Evolutionary conservation across 2,888 invertebrate species (phyloP).

Genomic region (Drosophila paramelanica): DNA sequence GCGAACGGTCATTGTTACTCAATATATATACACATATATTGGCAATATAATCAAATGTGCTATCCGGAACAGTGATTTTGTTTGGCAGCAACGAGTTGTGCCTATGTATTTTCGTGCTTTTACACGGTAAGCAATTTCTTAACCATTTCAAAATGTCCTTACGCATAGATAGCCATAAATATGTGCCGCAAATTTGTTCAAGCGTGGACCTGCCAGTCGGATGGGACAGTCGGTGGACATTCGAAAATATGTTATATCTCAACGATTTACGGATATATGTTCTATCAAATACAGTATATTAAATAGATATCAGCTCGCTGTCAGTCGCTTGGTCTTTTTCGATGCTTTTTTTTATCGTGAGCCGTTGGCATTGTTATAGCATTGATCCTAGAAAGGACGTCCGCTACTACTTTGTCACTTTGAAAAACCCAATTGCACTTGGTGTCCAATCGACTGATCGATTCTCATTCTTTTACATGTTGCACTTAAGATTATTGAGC

Average conservation of each 20-base stretch:
- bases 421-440: background rate
- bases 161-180: background rate
- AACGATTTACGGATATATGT: slow-evolving; percentile 3
- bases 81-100: too few species aligned
- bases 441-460: background rate
- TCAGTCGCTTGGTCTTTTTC: slow-evolving; percentile 2
- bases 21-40: background rate
- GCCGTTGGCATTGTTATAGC: slow-evolving; percentile 4
- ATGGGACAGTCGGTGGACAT: slow-evolving; percentile 3
- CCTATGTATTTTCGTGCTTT: too few species aligned
- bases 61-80: too few species aligned
- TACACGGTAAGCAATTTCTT: too few species aligned
- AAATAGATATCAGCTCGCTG: background rate
- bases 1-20: background rate
- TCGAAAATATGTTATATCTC: background rate
- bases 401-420: too few species aligned
- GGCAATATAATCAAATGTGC: background rate
- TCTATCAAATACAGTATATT: background rate
- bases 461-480: slow-evolving; percentile 5
- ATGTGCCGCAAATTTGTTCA: background rate
- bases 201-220: slow-evolving; percentile 3
- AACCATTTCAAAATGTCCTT: background rate
- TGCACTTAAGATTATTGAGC: background rate
- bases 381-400: too few species aligned
- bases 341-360: background rate